These are phyloP conservation scores for Stichodactyla helianthus DNA, from an alignment of 64 coral and sea anemone genomes.

Conservation along the genomic window DNA sequence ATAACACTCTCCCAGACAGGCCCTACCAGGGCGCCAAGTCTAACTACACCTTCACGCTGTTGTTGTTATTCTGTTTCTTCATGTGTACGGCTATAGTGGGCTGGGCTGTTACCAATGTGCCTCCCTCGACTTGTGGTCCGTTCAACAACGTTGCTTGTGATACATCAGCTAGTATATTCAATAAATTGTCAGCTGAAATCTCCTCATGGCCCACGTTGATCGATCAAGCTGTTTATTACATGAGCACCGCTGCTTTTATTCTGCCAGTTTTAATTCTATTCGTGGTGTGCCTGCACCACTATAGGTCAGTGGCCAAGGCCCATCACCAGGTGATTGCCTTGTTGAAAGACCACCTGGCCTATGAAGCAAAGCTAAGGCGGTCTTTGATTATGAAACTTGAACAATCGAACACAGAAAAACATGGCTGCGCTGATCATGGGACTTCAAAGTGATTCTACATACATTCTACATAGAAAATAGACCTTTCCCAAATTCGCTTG, in stretches of 20 bases:
- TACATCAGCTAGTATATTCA: conserved; percentile 46
- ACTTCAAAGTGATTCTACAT: background rate
- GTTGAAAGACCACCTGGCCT: conserved; percentile 44
- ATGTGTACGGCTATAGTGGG: conserved; percentile 75
- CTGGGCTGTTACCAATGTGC: conserved; percentile 63
- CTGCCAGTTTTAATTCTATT: conserved; percentile 48
- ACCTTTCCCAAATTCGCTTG: background rate
- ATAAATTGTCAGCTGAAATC: conserved; percentile 43
- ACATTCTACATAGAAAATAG: background rate
- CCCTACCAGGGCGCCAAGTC: conserved; percentile 70
- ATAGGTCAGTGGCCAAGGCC: conserved; percentile 23
- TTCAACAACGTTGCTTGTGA: conserved; percentile 68
- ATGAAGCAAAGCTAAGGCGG: conserved; percentile 29
- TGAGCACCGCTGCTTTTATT: conserved; percentile 69
- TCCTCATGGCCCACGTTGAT: conserved; percentile 54
- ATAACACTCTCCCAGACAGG: conserved; percentile 75
- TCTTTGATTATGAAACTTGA: conserved; percentile 21
- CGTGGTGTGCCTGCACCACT: conserved; percentile 34
- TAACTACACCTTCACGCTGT: conserved; percentile 74
- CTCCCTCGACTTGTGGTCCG: conserved; percentile 70
- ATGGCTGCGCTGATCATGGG: conserved; percentile 22
- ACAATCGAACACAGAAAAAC: background rate
- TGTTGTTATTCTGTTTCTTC: conserved; percentile 66
- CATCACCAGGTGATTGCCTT: conserved; percentile 25
- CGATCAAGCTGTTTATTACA: conserved; percentile 42